Evolutionary conservation across 2,797 vertebrate genomes (phyloP).

Genomic region (Halcyon badia): DNA sequence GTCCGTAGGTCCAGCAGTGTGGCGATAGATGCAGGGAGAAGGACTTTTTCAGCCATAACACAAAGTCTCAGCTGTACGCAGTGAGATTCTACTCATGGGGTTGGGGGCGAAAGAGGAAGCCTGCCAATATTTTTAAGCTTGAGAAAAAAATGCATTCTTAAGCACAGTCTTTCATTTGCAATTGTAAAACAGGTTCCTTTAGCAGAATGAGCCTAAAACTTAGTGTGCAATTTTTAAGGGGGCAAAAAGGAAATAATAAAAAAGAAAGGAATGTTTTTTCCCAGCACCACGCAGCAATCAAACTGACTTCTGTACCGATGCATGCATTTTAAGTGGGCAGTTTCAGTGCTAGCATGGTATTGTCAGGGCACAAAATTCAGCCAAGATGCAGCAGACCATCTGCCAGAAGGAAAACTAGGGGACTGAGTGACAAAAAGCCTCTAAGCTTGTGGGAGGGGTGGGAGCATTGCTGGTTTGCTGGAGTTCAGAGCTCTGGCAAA

Average conservation of each 20-base stretch:
- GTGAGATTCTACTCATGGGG: not conserved
- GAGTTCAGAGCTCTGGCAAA: conserved; percentile 15
- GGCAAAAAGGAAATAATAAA: not conserved
- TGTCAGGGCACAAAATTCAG: not conserved
- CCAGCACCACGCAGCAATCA: not conserved
- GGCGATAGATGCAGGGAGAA: not conserved
- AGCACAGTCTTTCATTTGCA: not conserved
- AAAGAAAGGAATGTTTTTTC: not conserved
- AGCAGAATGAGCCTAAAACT: not conserved
- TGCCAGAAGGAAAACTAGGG: conserved; percentile 27
- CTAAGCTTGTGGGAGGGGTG: not conserved
- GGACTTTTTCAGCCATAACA: not conserved
- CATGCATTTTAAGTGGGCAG: not conserved
- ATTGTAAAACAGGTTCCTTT: not conserved
- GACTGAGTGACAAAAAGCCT: not conserved
- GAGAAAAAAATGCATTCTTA: not conserved
- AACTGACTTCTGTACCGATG: not conserved
- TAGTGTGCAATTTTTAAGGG: not conserved
- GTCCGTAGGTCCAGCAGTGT: not conserved
- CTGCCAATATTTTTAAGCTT: not conserved
- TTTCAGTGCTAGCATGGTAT: not conserved
- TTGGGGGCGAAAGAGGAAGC: fast-evolving
- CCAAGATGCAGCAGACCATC: conserved; percentile 25
- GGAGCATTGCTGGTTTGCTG: not conserved
- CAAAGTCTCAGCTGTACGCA: not conserved